Evolutionary conservation across 1,140 invertebrate species (phyloP).

Genomic region (Pantala flavescens): DNA sequence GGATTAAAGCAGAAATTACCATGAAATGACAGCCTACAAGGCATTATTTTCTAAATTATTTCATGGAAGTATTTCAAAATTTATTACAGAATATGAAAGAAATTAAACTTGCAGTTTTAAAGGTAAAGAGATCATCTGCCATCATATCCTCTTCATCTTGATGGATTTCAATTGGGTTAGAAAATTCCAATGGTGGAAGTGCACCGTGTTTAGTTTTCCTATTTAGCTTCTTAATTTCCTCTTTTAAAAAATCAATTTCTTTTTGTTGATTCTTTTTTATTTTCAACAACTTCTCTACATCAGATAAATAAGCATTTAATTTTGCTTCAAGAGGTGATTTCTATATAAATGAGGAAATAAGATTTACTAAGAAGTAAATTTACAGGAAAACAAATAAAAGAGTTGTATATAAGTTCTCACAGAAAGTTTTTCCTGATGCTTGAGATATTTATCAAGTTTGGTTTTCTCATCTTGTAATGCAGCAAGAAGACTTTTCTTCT

Average conservation of each 20-base stretch:
- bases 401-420: background rate
- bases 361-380: background rate
- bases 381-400: background rate
- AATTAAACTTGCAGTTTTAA: too few species aligned
- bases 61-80: too few species aligned
- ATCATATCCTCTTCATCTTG: too few species aligned
- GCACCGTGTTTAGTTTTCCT: background rate
- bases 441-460: conserved; percentile 35
- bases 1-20: too few species aligned
- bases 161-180: too few species aligned
- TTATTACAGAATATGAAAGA: too few species aligned
- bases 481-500: conserved; percentile 43
- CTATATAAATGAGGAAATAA: background rate
- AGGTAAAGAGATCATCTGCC: too few species aligned
- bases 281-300: background rate
- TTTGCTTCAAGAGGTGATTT: background rate
- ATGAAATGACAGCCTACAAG: too few species aligned
- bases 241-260: background rate
- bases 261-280: background rate
- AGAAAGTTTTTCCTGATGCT: conserved; percentile 33
- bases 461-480: conserved; percentile 44
- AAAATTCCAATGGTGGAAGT: background rate
- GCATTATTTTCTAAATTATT: too few species aligned
- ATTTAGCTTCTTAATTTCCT: background rate
- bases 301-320: background rate